Percentiles rank a stretch among this genome's conserved stretches.
These are phyloP conservation scores for Proales similis DNA, from an alignment of 1,140 invertebrate genomes.

Conservation along the genomic window DNA sequence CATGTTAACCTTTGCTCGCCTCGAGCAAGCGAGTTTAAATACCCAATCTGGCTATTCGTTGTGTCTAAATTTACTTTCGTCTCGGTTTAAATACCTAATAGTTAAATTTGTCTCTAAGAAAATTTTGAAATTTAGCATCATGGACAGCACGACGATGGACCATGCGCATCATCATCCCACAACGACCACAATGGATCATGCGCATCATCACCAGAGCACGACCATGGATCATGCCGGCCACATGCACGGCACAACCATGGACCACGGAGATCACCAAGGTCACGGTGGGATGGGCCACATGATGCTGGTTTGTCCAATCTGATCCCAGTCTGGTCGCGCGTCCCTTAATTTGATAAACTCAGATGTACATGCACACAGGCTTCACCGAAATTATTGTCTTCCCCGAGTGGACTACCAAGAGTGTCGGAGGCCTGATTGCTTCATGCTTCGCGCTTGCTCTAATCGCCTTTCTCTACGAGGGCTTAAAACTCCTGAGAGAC, in stretches of 20 bases:
- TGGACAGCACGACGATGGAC: too few species aligned
- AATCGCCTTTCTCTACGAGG: slow-evolving; percentile 40
- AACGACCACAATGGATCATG: too few species aligned
- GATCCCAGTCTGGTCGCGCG: neutral
- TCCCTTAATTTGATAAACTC: neutral
- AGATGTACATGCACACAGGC: slow-evolving; percentile 36
- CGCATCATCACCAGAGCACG: neutral
- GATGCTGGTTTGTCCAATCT: neutral
- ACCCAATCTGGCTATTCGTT: too few species aligned
- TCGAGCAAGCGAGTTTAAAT: too few species aligned
- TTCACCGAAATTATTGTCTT: slow-evolving; percentile 32
- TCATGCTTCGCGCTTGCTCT: slow-evolving; percentile 39
- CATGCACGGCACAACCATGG: neutral
- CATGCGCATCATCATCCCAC: too few species aligned
- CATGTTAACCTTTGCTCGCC: too few species aligned
- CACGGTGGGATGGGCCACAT: slow-evolving; percentile 11
- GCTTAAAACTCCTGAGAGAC: slow-evolving; percentile 40
- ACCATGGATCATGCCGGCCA: neutral
- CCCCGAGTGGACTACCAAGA: slow-evolving; percentile 23
- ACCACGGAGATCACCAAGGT: slow-evolving; percentile 6
- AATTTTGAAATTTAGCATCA: too few species aligned
- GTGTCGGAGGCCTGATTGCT: slow-evolving; percentile 30
- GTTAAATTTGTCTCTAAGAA: too few species aligned
- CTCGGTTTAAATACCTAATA: too few species aligned
- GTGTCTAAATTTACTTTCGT: too few species aligned